A percentile compares a stretch with the other conserved stretches of the same genome.
These are phyloP conservation scores for Drusus annulatus DNA, from an alignment of 1,140 invertebrate genomes.

Conservation along the genomic window DNA sequence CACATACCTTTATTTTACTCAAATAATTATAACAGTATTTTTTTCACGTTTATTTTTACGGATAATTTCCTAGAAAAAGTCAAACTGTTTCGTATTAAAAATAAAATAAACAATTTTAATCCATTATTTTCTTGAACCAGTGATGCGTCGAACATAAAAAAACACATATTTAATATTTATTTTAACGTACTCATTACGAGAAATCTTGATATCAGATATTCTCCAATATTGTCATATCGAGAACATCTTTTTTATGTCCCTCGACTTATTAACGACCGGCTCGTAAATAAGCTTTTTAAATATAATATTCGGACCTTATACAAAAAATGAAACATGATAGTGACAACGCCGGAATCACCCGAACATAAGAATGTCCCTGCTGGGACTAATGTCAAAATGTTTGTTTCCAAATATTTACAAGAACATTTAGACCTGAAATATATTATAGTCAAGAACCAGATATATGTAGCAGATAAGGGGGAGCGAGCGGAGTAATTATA, in stretches of 20 bases:
- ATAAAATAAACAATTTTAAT: no score
- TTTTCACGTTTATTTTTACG: no score
- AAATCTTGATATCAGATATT: slow-evolving; percentile 41
- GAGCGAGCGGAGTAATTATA: slow-evolving; percentile 56
- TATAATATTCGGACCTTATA: slow-evolving; percentile 38
- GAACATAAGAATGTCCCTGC: slow-evolving; percentile 47
- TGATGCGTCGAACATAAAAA: background rate
- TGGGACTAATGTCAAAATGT: slow-evolving; percentile 54
- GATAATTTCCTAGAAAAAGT: no score
- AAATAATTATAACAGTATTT: no score
- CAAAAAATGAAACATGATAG: slow-evolving; percentile 46
- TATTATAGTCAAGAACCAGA: slow-evolving; percentile 52
- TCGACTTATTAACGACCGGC: slow-evolving; percentile 18
- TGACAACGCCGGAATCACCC: slow-evolving; percentile 6
- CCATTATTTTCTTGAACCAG: no score
- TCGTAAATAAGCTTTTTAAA: slow-evolving; percentile 38
- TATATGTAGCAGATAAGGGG: slow-evolving; percentile 58
- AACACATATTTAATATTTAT: slow-evolving; percentile 9
- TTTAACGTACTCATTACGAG: slow-evolving; percentile 24
- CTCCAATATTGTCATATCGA: slow-evolving; percentile 37
- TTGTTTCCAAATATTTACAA: slow-evolving; percentile 57
- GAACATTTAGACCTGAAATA: slow-evolving; percentile 58
- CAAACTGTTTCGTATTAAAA: no score
- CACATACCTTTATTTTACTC: no score
- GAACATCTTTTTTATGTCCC: slow-evolving; percentile 37